Conservation (phyloP, 2,888 invertebrate genomes). For the Cylindroiulus punctatus region DNA sequence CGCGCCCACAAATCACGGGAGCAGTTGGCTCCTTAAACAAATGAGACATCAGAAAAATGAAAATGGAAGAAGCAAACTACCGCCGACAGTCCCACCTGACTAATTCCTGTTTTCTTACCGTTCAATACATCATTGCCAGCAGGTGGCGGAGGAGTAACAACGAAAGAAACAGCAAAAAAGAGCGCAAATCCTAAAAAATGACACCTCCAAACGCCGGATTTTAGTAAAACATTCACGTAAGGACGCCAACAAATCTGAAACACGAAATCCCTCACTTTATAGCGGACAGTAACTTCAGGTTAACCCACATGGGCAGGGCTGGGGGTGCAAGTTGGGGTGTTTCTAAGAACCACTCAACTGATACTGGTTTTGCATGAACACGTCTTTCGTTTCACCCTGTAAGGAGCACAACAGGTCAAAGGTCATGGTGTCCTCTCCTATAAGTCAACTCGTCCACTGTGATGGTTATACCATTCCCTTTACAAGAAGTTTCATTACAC, state of each 20-base stretch:
- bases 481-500: too few relatives aligned
- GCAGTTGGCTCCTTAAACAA: slow-evolving; percentile 5
- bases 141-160: slow-evolving; percentile 45
- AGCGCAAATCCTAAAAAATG: slow-evolving; percentile 37
- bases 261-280: background rate
- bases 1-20: background rate
- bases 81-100: slow-evolving; percentile 34
- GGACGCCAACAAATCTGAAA: slow-evolving; percentile 1
- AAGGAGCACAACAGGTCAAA: background rate
- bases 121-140: slow-evolving; percentile 45
- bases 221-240: slow-evolving; percentile 47
- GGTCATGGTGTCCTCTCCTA: too few relatives aligned
- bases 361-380: background rate
- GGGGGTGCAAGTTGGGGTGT: background rate
- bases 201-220: slow-evolving; percentile 21
- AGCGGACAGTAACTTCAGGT: background rate
- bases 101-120: slow-evolving; percentile 39
- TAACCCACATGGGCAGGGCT: background rate
- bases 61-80: slow-evolving; percentile 35
- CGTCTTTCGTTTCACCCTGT: background rate
- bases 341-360: background rate
- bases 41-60: slow-evolving; percentile 47
- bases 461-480: too few relatives aligned
- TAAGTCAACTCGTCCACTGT: too few relatives aligned
- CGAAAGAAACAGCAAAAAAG: slow-evolving; percentile 7